Evolutionary conservation across 2,113 vertebrate genomes (phyloP).

Genomic region (Geococcyx californianus): DNA sequence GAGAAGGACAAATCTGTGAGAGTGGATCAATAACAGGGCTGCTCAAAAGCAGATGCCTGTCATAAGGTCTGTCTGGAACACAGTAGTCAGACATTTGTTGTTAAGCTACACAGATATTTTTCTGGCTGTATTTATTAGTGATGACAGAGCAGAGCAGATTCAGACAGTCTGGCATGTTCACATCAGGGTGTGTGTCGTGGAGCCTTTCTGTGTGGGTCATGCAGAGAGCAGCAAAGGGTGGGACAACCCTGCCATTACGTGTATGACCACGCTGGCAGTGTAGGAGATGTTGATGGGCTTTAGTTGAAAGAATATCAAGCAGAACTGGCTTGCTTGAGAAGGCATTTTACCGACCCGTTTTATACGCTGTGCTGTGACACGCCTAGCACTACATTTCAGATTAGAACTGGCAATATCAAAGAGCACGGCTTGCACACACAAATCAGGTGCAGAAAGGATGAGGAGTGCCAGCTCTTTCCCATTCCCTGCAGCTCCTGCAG

Average conservation of each 20-base stretch:
- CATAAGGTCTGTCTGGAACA: not conserved
- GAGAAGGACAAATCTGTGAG: not conserved
- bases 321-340: not conserved
- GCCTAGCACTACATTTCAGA: not conserved
- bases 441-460: not conserved
- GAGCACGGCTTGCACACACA: not conserved
- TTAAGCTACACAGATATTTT: not conserved
- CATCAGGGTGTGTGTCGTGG: fast-evolving
- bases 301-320: not conserved
- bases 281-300: not conserved
- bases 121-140: not conserved
- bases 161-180: not conserved
- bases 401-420: not conserved
- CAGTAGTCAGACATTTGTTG: not conserved
- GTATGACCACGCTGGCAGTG: not conserved
- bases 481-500: not conserved
- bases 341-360: not conserved
- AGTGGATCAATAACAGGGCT: not conserved
- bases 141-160: not conserved
- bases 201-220: not conserved
- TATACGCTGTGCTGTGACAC: not conserved
- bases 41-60: not conserved
- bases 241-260: not conserved
- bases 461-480: not conserved
- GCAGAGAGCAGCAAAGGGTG: not conserved